Conservation (phyloP, 2,797 vertebrate genomes). For the Poeciliopsis gracilis region DNA sequence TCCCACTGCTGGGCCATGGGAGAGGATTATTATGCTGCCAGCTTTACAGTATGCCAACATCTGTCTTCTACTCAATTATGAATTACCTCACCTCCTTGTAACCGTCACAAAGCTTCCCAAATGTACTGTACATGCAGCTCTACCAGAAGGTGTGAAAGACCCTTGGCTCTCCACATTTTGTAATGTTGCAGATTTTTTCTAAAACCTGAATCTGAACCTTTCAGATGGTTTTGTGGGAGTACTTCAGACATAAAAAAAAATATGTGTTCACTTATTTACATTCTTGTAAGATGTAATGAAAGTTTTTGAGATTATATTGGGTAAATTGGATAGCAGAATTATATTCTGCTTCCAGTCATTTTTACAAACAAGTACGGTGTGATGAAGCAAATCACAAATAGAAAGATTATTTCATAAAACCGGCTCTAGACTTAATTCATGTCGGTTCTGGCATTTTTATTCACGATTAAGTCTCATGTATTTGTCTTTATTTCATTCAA, state of each 20-base stretch:
- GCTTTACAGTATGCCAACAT: constrained; percentile 38
- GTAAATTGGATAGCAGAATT: neutral
- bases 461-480: neutral
- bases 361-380: neutral
- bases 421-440: neutral
- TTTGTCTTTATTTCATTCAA: neutral
- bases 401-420: neutral
- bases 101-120: constrained; percentile 7
- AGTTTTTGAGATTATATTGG: too few relatives aligned
- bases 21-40: constrained; percentile 29
- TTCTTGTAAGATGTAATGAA: neutral
- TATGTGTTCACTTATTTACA: neutral
- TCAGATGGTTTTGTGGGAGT: neutral
- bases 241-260: neutral
- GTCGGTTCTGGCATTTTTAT: neutral
- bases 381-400: neutral
- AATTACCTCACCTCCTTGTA: constrained; percentile 54
- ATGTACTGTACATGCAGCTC: constrained; percentile 12
- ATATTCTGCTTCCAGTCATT: too few relatives aligned
- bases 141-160: neutral
- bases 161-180: neutral
- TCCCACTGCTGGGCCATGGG: neutral
- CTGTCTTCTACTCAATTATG: constrained; percentile 62
- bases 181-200: neutral
- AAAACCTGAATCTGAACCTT: neutral